Evolutionary conservation across 2,797 vertebrate genomes (phyloP).

Genomic region (Tapirus indicus): DNA sequence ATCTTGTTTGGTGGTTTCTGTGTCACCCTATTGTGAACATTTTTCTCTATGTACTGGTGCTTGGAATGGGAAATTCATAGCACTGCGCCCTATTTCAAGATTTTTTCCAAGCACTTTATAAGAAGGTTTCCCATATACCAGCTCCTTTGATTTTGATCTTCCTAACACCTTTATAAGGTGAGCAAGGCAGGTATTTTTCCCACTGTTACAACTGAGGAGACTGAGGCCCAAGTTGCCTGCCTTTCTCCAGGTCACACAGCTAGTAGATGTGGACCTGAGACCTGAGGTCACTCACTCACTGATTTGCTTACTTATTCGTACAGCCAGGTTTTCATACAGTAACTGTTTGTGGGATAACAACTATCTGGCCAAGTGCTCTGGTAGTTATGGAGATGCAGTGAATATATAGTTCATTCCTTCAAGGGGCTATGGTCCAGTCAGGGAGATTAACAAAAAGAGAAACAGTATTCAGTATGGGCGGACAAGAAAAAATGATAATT

Average conservation of each 20-base stretch:
- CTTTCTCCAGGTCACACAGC: neutral
- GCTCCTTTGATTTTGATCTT: slow-evolving; percentile 40
- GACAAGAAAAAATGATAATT: neutral
- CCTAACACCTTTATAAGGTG: neutral
- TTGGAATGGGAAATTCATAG: neutral
- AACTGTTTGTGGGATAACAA: neutral
- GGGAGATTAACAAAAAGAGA: neutral
- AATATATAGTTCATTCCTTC: neutral
- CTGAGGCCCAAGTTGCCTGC: neutral
- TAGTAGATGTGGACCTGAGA: neutral
- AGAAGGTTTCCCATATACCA: neutral
- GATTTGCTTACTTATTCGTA: neutral
- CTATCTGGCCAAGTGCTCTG: neutral
- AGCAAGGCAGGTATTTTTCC: neutral
- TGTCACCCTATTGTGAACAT: neutral
- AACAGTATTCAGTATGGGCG: neutral
- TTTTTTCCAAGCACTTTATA: slow-evolving; percentile 17
- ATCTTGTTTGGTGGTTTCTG: neutral
- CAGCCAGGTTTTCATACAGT: neutral
- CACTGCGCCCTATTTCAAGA: neutral
- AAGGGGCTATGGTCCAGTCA: neutral
- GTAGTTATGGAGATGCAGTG: neutral
- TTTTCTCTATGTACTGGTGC: neutral
- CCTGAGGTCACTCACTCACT: neutral
- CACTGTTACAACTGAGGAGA: neutral